Conservation (phyloP, 2,888 invertebrate genomes). For the Synanthedon formicaeformis region DNA sequence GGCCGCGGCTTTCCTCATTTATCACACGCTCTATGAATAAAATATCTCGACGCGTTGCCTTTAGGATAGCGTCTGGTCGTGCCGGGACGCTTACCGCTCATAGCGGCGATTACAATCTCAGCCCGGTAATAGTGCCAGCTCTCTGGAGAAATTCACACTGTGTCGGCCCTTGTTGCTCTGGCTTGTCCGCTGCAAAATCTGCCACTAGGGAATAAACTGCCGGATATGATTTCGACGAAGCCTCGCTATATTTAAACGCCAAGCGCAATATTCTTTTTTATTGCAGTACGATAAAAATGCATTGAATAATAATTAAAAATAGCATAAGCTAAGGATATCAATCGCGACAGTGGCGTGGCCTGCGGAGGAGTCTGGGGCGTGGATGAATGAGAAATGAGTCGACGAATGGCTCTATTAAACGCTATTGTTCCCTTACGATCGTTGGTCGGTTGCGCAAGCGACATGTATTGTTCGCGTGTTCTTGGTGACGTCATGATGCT, state of each 20-base stretch:
- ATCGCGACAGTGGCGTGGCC: constrained; percentile 41
- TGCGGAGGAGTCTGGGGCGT: constrained; percentile 64
- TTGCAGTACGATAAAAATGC: too few species aligned
- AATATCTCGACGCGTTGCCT: constrained; percentile 55
- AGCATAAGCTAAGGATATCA: constrained; percentile 38
- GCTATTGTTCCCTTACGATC: constrained; percentile 55
- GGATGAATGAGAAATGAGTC: constrained; percentile 69
- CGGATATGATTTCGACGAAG: not conserved
- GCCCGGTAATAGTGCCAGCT: constrained; percentile 39
- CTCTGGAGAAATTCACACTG: constrained; percentile 46
- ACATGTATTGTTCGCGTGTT: constrained; percentile 57
- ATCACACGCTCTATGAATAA: constrained; percentile 64
- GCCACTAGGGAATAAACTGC: constrained; percentile 23
- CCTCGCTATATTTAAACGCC: not conserved
- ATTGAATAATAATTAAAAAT: too few species aligned
- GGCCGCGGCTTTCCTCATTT: constrained; percentile 54
- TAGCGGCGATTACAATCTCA: constrained; percentile 48
- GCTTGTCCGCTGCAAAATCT: constrained; percentile 32
- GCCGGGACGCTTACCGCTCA: constrained; percentile 48
- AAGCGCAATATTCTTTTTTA: not conserved
- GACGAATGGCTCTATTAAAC: constrained; percentile 67
- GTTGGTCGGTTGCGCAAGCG: constrained; percentile 57
- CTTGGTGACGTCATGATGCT: constrained; percentile 45
- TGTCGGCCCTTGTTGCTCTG: constrained; percentile 19
- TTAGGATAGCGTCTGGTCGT: constrained; percentile 53